A percentile compares a stretch with the other conserved stretches of the same genome.
Evolutionary conservation across 2,797 vertebrate genomes (phyloP).

Genomic region (Eulemur mongoz): DNA sequence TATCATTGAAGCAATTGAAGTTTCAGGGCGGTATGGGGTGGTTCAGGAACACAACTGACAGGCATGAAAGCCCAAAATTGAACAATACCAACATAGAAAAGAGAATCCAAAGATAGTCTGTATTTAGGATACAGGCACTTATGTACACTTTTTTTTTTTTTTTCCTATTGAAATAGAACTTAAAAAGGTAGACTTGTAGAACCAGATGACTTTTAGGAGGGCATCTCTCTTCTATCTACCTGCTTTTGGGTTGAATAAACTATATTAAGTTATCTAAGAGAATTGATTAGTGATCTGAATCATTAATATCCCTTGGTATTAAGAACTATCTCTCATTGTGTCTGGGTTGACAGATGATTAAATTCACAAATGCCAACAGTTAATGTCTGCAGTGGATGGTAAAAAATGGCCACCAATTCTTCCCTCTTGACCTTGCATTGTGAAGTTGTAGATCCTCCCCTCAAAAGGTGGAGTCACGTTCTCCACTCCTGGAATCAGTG

Average conservation of each 20-base stretch:
- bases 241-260: not conserved
- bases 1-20: not conserved
- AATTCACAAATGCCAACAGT: not conserved
- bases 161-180: not conserved
- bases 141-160: rapidly evolving
- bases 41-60: not conserved
- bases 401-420: rapidly evolving
- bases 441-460: not conserved
- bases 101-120: not conserved
- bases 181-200: not conserved
- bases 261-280: not conserved
- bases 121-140: not conserved
- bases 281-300: not conserved
- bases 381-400: not conserved
- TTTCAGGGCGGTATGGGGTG: not conserved
- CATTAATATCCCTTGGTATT: not conserved
- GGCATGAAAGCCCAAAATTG: not conserved
- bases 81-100: not conserved
- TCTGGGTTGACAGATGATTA: not conserved
- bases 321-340: not conserved
- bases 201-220: not conserved
- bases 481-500: not conserved
- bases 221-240: not conserved
- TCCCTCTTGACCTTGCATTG: too few relatives aligned
- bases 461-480: rapidly evolving